These are phyloP conservation scores for Catajapyx aquilonaris DNA, from an alignment of 1,140 invertebrate genomes.

Conservation along the genomic window DNA sequence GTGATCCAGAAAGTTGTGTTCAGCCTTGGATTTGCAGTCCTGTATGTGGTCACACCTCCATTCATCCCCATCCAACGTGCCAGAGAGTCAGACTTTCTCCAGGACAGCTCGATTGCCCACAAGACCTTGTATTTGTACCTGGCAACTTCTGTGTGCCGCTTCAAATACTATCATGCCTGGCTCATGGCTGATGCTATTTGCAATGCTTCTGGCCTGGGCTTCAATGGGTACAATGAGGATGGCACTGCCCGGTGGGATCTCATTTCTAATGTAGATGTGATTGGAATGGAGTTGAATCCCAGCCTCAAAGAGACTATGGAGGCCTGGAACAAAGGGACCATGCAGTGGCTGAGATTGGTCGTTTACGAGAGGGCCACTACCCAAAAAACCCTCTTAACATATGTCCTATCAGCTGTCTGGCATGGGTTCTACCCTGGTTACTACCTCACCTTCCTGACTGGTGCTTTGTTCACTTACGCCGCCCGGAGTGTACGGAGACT, in stretches of 20 bases:
- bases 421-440: constrained; percentile 96
- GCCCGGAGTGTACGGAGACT: constrained; percentile 53
- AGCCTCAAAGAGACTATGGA: constrained; percentile 63
- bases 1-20: constrained; percentile 41
- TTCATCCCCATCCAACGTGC: constrained; percentile 36
- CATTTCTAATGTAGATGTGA: constrained; percentile 72
- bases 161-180: constrained; percentile 96
- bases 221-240: constrained; percentile 53
- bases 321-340: constrained; percentile 82
- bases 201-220: constrained; percentile 83
- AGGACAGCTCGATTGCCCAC: constrained; percentile 32
- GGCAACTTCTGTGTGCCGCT: constrained; percentile 51
- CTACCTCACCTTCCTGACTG: constrained; percentile 81
- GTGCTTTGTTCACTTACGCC: constrained; percentile 65
- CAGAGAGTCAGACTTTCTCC: constrained; percentile 45
- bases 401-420: constrained; percentile 79
- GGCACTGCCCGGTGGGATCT: constrained; percentile 64
- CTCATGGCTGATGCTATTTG: constrained; percentile 79
- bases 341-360: constrained; percentile 64
- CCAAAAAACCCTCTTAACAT: constrained; percentile 43
- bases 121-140: constrained; percentile 57
- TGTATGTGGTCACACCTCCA: constrained; percentile 38
- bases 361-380: constrained; percentile 60
- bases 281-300: constrained; percentile 63
- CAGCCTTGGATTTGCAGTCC: constrained; percentile 37